Base-by-base conservation (phyloP, 64 coral and sea anemone genomes). In the Dendronephthya gigantea region DNA sequence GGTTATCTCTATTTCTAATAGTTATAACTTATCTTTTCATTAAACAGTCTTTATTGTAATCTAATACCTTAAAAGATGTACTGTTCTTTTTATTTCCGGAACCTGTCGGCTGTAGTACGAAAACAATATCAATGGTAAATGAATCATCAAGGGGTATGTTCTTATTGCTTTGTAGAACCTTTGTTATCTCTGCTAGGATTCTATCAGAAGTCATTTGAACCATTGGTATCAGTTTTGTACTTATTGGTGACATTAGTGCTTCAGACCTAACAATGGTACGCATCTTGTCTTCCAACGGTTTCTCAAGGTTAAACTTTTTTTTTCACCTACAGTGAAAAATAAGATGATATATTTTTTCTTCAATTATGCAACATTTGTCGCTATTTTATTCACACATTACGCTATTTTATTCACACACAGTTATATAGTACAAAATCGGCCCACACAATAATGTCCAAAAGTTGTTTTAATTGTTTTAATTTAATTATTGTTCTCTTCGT, bases 161-260 rank as follows among this genome's bases (percentile, higher is more conserved):
- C 27, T 86, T 59, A 35, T 86, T 62, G 29, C 50, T 65, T 40
- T 86, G 85, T 86, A 86, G 39, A n/a, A 86, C 85, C 37, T 86
- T 86, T 27, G 85, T 39, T 29, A 86, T 70, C 40, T 86, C 85
- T 23, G 56, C 36, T 6, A 86, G 85, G 37, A 86, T 70, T 39
- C 39, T 41, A n/a, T 55, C 31, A 15, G 85, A 27, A 28, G 56
- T 68, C 65, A 40, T 55, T 47, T 86, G 51, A 23, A 41, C 58
- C 15, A 69, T 19, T 41, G 50, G 51, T 39, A 86, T n/a, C 51
- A 86, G 85, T 41, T 51, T 55, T 9, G 85, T 86, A 39, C 55
- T 69, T 23, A 86, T 68, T 23, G 85, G 85, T 39, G 56, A 40
- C 38, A 66, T 86, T 6, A 86, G 52, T 15, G 51, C 51, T 33